Percentiles rank a stretch among this genome's conserved stretches.
Evolutionary conservation across 2,888 invertebrate genomes (phyloP).

Genomic region (Cerceris ruficornis): DNA sequence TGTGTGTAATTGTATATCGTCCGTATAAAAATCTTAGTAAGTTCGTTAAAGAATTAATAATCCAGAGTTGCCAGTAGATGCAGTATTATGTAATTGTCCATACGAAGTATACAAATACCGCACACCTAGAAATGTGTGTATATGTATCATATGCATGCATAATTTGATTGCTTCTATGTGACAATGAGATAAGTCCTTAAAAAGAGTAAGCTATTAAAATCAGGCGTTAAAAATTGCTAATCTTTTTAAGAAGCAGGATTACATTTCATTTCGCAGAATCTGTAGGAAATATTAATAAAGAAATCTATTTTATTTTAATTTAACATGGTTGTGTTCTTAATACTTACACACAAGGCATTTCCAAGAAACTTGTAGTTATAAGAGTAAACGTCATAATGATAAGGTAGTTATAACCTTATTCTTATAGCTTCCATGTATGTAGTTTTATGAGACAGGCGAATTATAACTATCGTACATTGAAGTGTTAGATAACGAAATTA

Average conservation of each 20-base stretch:
- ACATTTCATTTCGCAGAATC: constrained; percentile 5
- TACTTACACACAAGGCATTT: too few relatives aligned
- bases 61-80: constrained; percentile 53
- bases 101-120: constrained; percentile 29
- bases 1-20: constrained; percentile 40
- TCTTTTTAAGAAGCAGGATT: too few relatives aligned
- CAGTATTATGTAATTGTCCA: constrained; percentile 53
- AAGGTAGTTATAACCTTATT: too few relatives aligned
- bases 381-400: too few relatives aligned
- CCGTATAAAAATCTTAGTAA: constrained; percentile 39
- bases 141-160: constrained; percentile 11
- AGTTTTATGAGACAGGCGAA: too few relatives aligned
- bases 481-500: too few relatives aligned
- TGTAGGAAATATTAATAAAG: constrained; percentile 26
- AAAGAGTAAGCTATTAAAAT: constrained; percentile 52
- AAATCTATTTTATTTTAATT: constrained; percentile 25
- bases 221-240: too few relatives aligned
- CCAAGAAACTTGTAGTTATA: too few relatives aligned
- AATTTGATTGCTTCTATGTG: neutral
- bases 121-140: constrained; percentile 15
- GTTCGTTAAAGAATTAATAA: constrained; percentile 25
- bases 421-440: too few relatives aligned
- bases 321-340: too few relatives aligned
- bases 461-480: too few relatives aligned
- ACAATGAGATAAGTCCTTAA: constrained; percentile 22